A percentile compares a stretch with the other conserved stretches of the same genome.
Evolutionary conservation across 2,888 invertebrate genomes (phyloP).

Genomic region (Marasmarcha lunaedactyla): DNA sequence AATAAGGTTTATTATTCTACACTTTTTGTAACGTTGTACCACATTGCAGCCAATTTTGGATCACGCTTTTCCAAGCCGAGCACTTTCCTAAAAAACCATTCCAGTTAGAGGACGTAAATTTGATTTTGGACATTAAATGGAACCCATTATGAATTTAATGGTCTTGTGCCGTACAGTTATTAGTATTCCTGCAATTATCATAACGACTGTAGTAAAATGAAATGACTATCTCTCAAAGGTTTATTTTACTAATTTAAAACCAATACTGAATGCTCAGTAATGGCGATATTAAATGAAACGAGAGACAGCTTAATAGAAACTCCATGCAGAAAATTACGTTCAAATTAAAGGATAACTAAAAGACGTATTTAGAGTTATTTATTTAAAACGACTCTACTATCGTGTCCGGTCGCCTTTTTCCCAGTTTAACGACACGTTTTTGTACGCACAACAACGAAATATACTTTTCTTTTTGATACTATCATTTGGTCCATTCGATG

Average conservation of each 20-base stretch:
- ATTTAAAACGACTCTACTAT: neutral
- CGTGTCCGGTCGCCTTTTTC: constrained; percentile 2
- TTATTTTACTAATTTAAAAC: neutral
- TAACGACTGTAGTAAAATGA: too few relatives aligned
- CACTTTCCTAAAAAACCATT: too few relatives aligned
- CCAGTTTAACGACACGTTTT: constrained; percentile 6
- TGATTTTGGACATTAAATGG: too few relatives aligned
- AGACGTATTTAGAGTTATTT: neutral
- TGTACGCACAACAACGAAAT: neutral
- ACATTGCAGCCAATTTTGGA: too few relatives aligned
- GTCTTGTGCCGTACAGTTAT: too few relatives aligned
- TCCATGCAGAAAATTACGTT: neutral
- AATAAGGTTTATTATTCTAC: too few relatives aligned
- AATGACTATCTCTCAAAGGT: neutral
- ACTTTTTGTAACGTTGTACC: too few relatives aligned
- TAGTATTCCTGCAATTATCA: too few relatives aligned
- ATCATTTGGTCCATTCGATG: neutral
- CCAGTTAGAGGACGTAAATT: too few relatives aligned
- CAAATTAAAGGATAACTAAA: neutral
- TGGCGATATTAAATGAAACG: neutral
- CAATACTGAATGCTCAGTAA: neutral
- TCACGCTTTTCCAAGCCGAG: too few relatives aligned
- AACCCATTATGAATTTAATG: too few relatives aligned
- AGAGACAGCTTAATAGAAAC: neutral
- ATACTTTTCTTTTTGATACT: neutral